Percentiles rank a stretch among this genome's conserved stretches.
phyloP scores from a whole-genome alignment of 2,797 vertebrate genomes.

The Emydoidea blandingii region DNA sequence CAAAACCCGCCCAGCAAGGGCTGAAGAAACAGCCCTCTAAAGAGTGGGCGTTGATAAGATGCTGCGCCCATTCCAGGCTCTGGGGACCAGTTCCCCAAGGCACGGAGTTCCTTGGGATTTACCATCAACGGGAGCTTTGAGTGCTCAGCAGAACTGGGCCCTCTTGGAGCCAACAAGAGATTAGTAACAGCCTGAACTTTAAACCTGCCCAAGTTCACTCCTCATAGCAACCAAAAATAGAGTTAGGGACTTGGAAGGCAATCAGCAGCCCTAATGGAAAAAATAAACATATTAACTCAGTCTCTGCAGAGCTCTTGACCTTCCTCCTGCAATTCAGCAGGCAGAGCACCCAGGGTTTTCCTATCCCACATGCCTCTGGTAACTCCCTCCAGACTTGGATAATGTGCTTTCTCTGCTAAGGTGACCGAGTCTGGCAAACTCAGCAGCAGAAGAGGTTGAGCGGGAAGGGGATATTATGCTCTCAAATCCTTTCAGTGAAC shows the following conservation, averaged over 20 bases:
- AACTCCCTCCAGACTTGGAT: neutral
- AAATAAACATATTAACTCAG: neutral
- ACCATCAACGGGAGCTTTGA: neutral
- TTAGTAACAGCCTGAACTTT: constrained; percentile 4
- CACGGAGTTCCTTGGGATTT: neutral
- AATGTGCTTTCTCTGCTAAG: neutral
- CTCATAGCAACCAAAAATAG: neutral
- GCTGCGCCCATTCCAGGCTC: neutral
- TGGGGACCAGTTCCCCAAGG: neutral
- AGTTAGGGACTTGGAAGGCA: neutral
- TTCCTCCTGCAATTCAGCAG: neutral
- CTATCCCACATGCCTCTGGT: neutral
- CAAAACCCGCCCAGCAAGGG: neutral
- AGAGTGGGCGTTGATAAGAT: neutral
- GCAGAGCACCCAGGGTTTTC: neutral
- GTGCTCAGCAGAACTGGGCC: neutral
- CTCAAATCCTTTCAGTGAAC: neutral
- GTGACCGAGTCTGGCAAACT: neutral
- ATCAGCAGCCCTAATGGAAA: neutral
- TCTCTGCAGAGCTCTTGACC: neutral
- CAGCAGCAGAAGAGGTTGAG: neutral
- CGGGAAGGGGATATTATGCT: neutral
- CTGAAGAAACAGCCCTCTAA: neutral
- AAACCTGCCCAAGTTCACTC: neutral
- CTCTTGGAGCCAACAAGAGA: neutral